Base-by-base conservation (phyloP, 1,140 invertebrate genomes). In the Mycetomoellerius zeteki region DNA sequence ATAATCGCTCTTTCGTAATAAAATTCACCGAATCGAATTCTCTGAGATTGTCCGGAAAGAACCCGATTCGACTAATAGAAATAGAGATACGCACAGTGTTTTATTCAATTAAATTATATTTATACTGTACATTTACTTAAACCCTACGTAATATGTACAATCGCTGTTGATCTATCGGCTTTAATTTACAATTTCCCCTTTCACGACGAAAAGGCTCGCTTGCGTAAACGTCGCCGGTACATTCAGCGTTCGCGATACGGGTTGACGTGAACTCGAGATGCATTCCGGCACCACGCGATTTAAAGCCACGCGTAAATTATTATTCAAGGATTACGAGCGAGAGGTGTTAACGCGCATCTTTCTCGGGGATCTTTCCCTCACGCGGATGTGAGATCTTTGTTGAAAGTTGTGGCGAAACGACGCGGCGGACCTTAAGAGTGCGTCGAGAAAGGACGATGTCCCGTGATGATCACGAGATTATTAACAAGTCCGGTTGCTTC, bases 71-170 rank as follows among this genome's bases (percentile, higher is more conserved):
- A 6, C 0, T 60, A 43, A 16, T 27, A 47, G 19, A 47, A 62
- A 78, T 56, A 2, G 4, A 4, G 8, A 27, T 30, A 2, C 16
- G 24, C 24, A 30, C 30, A 30, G 10, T n/a, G 27, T 37, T 43
- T 47, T 62, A 77, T 19, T 76, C 4, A 43, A 43, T 33, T 75
- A 58, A 75, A 60, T 58, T 58, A 75, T 56, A 64, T 62, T 64
- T n/a, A 62, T 37, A 50, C 37, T 69, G 24, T 47, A 47, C 19
- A 27, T 19, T 43, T 47, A 58, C 27, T 56, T 76, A 78, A 78
- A 50, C 27, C 19, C 24, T 65, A 64, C n/a, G 10, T 1, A 78
- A 30, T 78, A 78, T 78, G 12, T 78, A 78, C 60, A 78, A 50
- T 50, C 24, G 27, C 47, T 65, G 27, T 30, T 64, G 16, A 12